Evolutionary conservation across 2,888 invertebrate genomes (phyloP), one percentile per base, ranked within the genome.

Genomic region (Xylota sylvarum): DNA sequence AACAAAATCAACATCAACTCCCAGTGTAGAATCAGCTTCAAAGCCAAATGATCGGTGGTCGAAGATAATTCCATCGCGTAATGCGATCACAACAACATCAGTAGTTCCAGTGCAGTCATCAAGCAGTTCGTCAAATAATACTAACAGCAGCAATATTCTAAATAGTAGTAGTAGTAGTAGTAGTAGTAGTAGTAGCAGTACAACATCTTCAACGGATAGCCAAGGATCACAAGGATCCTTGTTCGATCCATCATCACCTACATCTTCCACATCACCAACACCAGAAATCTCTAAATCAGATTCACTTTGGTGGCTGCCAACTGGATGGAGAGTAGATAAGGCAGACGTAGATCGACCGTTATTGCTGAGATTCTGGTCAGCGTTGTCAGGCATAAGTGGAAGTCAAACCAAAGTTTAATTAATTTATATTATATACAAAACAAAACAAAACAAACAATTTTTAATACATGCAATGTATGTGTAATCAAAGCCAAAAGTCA

Each of bases 291-390:
- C 52, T 19, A 88, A 80, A 9, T 88, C 89, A 30, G 88, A 90
- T 48, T 90, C 91, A 6, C 91, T 91, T 58, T 92, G 92, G 93
- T 92, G 93, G 93, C 58, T 93, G 58, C 92, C 92, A 9, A 86
- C 89, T 23, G 90, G 90, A 5, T 92, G 92, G 91, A 90, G 91
- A 35, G 73, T 90, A 40, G 91, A 92, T 81, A 89, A 89, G 10
- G 89, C 90, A 52, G 88, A 88, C 23, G 88, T 89, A 60, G 90
- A 91, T 76, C 89, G 90, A 23, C 90, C 92, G n/a, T 62, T 92
- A 62, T 35, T 92, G 55, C 69, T 92, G 84, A 89, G 92, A 64
- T 90, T 92, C 86, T 92, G 90, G 90, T 90, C 90, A 5, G 88
- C 89, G 14, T 87, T 89, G 67, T 89, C 89, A 37, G 88, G 88